These are phyloP conservation scores for Saccostrea cuccullata DNA, from an alignment of 1,140 invertebrate species.

Conservation along the genomic window DNA sequence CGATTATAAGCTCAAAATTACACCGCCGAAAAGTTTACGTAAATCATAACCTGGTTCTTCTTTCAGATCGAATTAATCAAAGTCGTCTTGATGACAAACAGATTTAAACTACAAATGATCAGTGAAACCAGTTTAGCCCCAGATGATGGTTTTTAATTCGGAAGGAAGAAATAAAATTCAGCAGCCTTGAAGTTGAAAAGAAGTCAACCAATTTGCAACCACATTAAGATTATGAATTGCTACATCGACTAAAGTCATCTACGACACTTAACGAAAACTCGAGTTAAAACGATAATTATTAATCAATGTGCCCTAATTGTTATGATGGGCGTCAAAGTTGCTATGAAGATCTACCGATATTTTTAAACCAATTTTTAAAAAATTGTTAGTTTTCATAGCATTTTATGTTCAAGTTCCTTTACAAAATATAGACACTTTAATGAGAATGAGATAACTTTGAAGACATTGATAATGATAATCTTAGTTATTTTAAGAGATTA, in stretches of 20 bases:
- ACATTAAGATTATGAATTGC: constrained; percentile 32
- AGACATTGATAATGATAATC: no score
- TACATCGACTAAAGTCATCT: neutral
- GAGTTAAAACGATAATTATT: constrained; percentile 21
- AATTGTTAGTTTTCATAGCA: no score
- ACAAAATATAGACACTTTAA: no score
- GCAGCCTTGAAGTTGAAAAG: constrained; percentile 25
- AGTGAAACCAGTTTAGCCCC: neutral
- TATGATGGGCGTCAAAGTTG: neutral
- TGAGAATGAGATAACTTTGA: no score
- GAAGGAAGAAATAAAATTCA: constrained; percentile 14
- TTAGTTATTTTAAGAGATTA: no score
- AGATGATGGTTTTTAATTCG: neutral
- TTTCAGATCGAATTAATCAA: neutral
- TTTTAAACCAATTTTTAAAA: no score
- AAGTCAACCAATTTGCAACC: constrained; percentile 13
- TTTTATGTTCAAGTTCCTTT: no score
- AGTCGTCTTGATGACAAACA: neutral
- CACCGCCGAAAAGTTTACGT: neutral
- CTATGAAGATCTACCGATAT: neutral
- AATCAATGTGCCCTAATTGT: constrained; percentile 13
- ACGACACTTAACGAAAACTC: neutral
- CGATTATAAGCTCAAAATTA: neutral
- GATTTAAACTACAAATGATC: constrained; percentile 21
- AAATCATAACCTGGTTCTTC: neutral